Conservation (phyloP, 1,140 invertebrate species). For the Drosophila serrata region DNA sequence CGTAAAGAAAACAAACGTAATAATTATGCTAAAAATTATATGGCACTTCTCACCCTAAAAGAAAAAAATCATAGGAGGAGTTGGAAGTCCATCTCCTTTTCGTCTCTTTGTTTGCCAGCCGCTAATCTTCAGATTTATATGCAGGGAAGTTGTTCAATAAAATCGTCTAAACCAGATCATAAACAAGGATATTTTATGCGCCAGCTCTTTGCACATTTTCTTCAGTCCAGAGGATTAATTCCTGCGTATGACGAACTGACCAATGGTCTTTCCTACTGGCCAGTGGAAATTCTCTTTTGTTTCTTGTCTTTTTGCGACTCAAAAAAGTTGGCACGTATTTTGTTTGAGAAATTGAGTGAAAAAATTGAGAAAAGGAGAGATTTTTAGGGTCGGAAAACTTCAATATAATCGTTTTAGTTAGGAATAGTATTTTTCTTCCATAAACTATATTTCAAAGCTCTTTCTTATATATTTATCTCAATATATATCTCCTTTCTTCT, state of each 20-base stretch:
- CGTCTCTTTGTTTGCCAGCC: conserved; percentile 45
- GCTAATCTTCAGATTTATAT: conserved; percentile 85
- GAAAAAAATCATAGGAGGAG: neutral
- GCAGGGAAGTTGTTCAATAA: conserved; percentile 85
- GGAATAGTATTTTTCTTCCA: too few species aligned
- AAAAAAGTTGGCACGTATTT: conserved; percentile 57
- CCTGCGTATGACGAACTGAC: conserved; percentile 47
- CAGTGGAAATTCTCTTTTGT: conserved; percentile 30
- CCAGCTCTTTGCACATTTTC: conserved; percentile 49
- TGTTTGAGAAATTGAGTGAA: conserved; percentile 57
- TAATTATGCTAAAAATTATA: conserved; percentile 84
- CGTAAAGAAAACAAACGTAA: conserved; percentile 79
- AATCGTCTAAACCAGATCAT: conserved; percentile 83
- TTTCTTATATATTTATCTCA: neutral
- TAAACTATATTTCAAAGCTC: too few species aligned
- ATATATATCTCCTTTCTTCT: neutral
- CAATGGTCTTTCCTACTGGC: conserved; percentile 20
- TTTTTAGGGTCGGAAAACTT: neutral
- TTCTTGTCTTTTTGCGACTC: conserved; percentile 19
- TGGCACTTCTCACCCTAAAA: conserved; percentile 79
- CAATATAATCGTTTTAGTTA: neutral
- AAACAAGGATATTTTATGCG: conserved; percentile 84
- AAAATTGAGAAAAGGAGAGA: neutral
- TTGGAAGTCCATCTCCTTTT: conserved; percentile 17
- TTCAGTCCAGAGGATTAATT: conserved; percentile 60